Evolutionary conservation across 2,888 invertebrate species (phyloP).

Genomic region (Cantharis rustica): DNA sequence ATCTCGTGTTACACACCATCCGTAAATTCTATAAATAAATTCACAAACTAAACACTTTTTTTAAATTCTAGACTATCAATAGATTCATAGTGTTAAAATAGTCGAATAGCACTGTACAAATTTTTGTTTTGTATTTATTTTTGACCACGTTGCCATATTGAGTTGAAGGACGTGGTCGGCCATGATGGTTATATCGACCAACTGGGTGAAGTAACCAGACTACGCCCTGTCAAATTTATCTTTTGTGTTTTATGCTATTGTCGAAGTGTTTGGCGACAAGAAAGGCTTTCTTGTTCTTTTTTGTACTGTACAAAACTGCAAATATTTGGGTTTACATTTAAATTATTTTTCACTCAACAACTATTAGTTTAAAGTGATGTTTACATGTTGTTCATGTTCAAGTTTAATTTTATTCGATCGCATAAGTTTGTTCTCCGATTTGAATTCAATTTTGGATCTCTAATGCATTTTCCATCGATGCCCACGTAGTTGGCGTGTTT

Average conservation of each 20-base stretch:
- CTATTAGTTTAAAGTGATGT: background rate
- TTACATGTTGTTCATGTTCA: background rate
- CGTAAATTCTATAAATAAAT: slow-evolving; percentile 9
- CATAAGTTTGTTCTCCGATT: background rate
- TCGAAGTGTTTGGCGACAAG: slow-evolving; percentile 24
- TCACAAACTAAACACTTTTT: slow-evolving; percentile 9
- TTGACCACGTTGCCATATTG: slow-evolving; percentile 48
- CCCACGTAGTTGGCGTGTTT: background rate
- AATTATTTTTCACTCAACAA: background rate
- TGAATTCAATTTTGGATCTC: background rate
- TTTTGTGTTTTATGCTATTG: slow-evolving; percentile 36
- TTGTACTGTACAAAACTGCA: slow-evolving; percentile 14
- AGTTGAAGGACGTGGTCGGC: slow-evolving; percentile 48
- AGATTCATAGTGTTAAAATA: slow-evolving; percentile 43
- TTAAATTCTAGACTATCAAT: slow-evolving; percentile 5
- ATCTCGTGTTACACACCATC: background rate
- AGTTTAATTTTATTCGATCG: background rate
- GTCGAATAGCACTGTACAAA: slow-evolving; percentile 47
- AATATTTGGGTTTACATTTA: slow-evolving; percentile 12
- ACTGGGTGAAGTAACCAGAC: slow-evolving; percentile 49
- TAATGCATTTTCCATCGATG: background rate
- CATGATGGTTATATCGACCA: slow-evolving; percentile 55
- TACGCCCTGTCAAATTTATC: slow-evolving; percentile 51
- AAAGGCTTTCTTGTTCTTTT: slow-evolving; percentile 19
- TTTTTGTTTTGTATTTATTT: slow-evolving; percentile 43